Percentiles rank a stretch among this genome's conserved stretches.
Evolutionary conservation across 2,888 invertebrate species (phyloP).

Genomic region (Notodonta ziczac): DNA sequence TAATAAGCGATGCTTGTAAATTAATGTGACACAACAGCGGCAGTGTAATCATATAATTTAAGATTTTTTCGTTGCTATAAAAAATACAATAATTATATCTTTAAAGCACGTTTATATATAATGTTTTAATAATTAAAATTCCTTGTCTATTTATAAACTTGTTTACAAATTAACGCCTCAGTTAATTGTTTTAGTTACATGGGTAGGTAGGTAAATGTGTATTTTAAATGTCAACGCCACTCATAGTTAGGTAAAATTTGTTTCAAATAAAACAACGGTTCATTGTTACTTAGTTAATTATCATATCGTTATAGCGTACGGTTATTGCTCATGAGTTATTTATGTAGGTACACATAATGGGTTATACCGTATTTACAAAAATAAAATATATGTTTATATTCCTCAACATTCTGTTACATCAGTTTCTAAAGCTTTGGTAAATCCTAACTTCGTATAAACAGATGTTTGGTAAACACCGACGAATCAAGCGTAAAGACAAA

Average conservation of each 20-base stretch:
- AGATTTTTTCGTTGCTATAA: no score
- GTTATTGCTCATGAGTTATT: neutral
- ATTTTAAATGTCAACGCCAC: neutral
- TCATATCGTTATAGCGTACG: neutral
- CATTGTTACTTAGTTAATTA: neutral
- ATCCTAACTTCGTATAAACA: slow-evolving; percentile 39
- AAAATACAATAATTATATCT: no score
- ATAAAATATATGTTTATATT: slow-evolving; percentile 25
- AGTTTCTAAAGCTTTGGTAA: slow-evolving; percentile 19
- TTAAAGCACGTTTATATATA: no score
- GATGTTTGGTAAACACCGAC: slow-evolving; percentile 44
- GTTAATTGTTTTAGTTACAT: neutral
- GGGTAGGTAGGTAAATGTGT: neutral
- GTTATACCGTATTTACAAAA: slow-evolving; percentile 4
- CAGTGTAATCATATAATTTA: no score
- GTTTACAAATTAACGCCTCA: neutral
- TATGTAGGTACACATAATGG: neutral
- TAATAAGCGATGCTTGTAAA: slow-evolving; percentile 26
- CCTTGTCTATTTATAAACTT: no score
- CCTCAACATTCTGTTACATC: slow-evolving; percentile 13
- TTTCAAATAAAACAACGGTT: neutral
- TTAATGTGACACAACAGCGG: slow-evolving; percentile 8
- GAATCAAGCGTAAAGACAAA: slow-evolving; percentile 58
- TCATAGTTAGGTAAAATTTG: neutral
- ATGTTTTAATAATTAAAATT: no score